Base-by-base conservation (phyloP, 2,113 vertebrate genomes). In the Taxidea taxus region DNA sequence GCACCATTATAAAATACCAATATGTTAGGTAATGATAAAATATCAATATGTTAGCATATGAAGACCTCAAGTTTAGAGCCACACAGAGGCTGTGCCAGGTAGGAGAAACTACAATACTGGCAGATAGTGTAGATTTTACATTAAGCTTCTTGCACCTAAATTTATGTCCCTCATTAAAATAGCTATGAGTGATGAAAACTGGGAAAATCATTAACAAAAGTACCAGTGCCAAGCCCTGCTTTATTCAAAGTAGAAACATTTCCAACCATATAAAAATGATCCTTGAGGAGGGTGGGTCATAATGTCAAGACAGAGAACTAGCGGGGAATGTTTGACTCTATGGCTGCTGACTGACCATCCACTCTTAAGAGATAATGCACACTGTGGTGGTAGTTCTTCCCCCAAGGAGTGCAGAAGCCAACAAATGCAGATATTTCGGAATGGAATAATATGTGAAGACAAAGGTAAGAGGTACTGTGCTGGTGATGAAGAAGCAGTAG, bases 1-100 rank as follows among this genome's bases (percentile, higher is more conserved):
- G 60, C 11, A 87, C 23, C 72, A 70, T 62, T 51, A 68, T 96
- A 93, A 96, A 97, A 74, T 86, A 49, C 16, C 90, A 94, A 25
- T 56, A 78, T 87, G 39, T 72, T 93, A 91, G 34, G 25, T 72
- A 92, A 72, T 68, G 54, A 86, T 77, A 72, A 87, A 60, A 92
- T 47, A 95, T 80, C 68, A 95, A 54, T 91, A 87, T 78, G 25
- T 93, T 90, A 60, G 62, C 39, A 88, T 64, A 81, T 23, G 15
- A 37, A 54, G 18, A 56, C 23, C 81, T 68, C 66, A 84, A 47
- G 29, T 72, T 66, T 37, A 86, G 58, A 80, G 18, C 34, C 0
- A 1, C 7, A 2, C 23, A 16, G 34, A 96, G 42, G 47, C 44
- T 75, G 11, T 4, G 34, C 14, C 47, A 44, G n/a, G 6, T 23